A percentile compares a stretch with the other conserved stretches of the same genome.
Evolutionary conservation across 2,113 vertebrate species (phyloP).

Genomic region (Coreoperca whiteheadi): DNA sequence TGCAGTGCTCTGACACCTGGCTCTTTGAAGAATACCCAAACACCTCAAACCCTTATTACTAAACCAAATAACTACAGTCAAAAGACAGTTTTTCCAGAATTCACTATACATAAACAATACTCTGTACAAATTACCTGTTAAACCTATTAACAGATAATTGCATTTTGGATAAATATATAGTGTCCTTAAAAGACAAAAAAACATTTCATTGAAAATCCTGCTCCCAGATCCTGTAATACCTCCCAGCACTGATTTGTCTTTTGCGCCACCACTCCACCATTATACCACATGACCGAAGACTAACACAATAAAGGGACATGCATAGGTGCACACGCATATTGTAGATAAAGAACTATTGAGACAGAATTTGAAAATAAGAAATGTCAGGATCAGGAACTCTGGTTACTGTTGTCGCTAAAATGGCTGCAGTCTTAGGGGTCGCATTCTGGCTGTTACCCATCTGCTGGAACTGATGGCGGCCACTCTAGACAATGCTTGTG

Average conservation of each 20-base stretch:
- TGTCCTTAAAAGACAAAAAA: neutral
- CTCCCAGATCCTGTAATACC: neutral
- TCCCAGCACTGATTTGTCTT: neutral
- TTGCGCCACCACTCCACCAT: neutral
- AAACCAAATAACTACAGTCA: neutral
- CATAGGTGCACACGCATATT: too few relatives aligned
- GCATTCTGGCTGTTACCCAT: too few relatives aligned
- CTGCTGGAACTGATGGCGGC: too few relatives aligned
- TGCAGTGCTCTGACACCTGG: neutral
- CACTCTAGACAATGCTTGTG: too few relatives aligned
- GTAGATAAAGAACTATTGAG: too few relatives aligned
- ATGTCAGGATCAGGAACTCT: neutral
- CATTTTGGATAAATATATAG: neutral
- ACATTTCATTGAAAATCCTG: neutral
- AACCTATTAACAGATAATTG: neutral
- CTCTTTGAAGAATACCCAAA: neutral
- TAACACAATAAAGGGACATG: conserved; percentile 1
- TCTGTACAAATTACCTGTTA: neutral
- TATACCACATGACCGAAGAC: neutral
- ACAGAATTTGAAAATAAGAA: too few relatives aligned
- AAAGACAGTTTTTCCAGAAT: neutral
- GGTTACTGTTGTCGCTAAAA: neutral
- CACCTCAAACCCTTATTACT: neutral
- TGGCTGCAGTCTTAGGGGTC: neutral
- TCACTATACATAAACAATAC: neutral